Evolutionary conservation across 2,888 invertebrate genomes (phyloP).

Genomic region (Pseudolycoriella hygida): DNA sequence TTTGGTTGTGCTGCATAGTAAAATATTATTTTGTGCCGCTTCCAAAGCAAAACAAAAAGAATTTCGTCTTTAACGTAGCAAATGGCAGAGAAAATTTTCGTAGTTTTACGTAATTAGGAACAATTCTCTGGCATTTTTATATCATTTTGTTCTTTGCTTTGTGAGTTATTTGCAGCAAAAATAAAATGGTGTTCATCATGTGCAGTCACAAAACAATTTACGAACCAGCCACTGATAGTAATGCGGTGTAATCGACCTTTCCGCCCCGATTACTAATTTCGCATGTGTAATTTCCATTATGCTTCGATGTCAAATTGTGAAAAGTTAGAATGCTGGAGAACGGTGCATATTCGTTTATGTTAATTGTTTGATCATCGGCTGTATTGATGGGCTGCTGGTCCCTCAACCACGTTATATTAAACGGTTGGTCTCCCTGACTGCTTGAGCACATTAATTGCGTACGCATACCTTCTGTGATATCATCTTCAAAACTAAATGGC

Average conservation of each 20-base stretch:
- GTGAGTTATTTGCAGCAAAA: too few relatives aligned
- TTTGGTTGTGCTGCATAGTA: too few relatives aligned
- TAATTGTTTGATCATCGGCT: constrained; percentile 18
- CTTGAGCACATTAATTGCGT: constrained; percentile 47
- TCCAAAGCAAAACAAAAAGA: too few relatives aligned
- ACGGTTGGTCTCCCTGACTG: constrained; percentile 37
- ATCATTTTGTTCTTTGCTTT: too few relatives aligned
- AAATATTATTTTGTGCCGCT: too few relatives aligned
- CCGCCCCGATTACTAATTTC: constrained; percentile 28
- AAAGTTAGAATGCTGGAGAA: constrained; percentile 33
- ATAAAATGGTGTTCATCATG: neutral
- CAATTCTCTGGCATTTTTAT: too few relatives aligned
- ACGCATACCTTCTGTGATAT: constrained; percentile 62
- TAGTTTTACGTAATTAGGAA: too few relatives aligned
- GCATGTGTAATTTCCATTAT: constrained; percentile 31
- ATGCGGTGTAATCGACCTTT: constrained; percentile 33
- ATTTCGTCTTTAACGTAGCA: too few relatives aligned
- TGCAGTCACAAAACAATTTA: constrained; percentile 9
- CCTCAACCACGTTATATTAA: constrained; percentile 35
- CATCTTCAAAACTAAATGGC: constrained; percentile 64
- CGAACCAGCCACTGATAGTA: constrained; percentile 36
- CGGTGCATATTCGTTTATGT: constrained; percentile 34
- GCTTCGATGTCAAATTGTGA: constrained; percentile 28
- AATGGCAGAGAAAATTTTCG: too few relatives aligned
- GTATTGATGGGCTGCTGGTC: constrained; percentile 28